Evolutionary conservation across 1,140 invertebrate genomes (phyloP).

Genomic region (Drosophila sechellia): DNA sequence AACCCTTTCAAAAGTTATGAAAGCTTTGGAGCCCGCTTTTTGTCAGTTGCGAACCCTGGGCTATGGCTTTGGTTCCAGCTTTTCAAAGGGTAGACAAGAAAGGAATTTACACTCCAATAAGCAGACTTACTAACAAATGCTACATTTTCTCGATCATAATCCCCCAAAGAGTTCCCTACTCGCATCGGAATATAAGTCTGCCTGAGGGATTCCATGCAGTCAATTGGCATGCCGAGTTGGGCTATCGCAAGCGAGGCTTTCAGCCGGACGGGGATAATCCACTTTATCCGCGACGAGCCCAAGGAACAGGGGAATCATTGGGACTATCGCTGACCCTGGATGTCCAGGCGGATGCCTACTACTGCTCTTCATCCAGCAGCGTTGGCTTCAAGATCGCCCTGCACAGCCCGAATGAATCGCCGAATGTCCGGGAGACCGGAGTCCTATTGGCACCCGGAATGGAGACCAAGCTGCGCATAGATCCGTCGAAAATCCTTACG

Average conservation of each 20-base stretch:
- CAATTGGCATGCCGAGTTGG: slow-evolving; percentile 90
- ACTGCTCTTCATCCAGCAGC: slow-evolving; percentile 90
- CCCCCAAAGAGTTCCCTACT: slow-evolving; percentile 32
- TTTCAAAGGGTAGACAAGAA: no score
- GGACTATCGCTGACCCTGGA: slow-evolving; percentile 90
- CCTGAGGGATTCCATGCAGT: slow-evolving; percentile 77
- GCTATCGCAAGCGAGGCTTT: slow-evolving; percentile 86
- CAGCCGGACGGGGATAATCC: slow-evolving; percentile 44
- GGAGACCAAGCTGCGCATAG: slow-evolving; percentile 88
- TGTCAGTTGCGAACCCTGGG: not conserved
- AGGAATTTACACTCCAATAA: no score
- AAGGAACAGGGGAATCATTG: slow-evolving; percentile 87
- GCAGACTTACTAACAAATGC: not conserved
- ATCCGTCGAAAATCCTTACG: slow-evolving; percentile 88
- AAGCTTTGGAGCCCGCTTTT: not conserved
- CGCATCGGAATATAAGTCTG: slow-evolving; percentile 43
- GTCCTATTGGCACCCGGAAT: slow-evolving; percentile 88
- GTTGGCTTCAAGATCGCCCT: slow-evolving; percentile 90
- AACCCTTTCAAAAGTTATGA: not conserved
- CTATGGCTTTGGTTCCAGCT: not conserved
- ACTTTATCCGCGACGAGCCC: slow-evolving; percentile 88
- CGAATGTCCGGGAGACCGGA: slow-evolving; percentile 90
- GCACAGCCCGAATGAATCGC: slow-evolving; percentile 91
- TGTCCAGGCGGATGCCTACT: slow-evolving; percentile 89
- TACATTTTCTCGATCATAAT: not conserved